phyloP scores from a whole-genome alignment of 2,113 vertebrate genomes.

The Syrmaticus mikado region DNA sequence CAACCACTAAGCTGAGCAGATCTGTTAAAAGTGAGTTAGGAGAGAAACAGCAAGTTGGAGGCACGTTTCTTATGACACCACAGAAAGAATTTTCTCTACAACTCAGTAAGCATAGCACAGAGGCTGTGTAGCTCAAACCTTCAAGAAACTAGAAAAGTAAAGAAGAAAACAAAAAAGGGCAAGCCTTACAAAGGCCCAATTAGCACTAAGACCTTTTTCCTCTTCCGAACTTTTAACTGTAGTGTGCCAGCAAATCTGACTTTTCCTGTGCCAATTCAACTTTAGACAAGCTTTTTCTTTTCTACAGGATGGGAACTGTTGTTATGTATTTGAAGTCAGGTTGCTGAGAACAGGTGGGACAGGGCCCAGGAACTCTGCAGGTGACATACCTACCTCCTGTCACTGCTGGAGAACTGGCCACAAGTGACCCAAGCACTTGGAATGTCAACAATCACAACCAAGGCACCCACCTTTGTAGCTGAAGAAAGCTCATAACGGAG shows the following conservation, averaged over 20 bases:
- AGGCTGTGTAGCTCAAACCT: background rate
- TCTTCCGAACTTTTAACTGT: background rate
- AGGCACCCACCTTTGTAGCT: background rate
- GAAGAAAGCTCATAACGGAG: background rate
- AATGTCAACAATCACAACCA: background rate
- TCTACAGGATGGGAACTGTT: background rate
- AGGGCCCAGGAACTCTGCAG: background rate
- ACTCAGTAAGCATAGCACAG: rapidly evolving
- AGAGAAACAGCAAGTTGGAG: rapidly evolving
- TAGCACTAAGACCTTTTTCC: background rate
- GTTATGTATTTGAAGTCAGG: background rate
- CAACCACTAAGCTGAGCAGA: background rate
- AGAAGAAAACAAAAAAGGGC: background rate
- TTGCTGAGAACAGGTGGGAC: background rate
- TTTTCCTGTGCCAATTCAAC: background rate
- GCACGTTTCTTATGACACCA: background rate
- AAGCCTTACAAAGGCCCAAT: background rate
- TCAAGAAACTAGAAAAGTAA: background rate
- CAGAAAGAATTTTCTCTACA: background rate
- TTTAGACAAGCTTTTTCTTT: background rate
- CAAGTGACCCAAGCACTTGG: background rate
- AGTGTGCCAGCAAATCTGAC: background rate
- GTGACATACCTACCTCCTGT: background rate
- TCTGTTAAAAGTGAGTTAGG: rapidly evolving
- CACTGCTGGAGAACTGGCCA: background rate